These are phyloP conservation scores for Syngnathus floridae DNA, from an alignment of 2,113 vertebrate species.

Conservation along the genomic window DNA sequence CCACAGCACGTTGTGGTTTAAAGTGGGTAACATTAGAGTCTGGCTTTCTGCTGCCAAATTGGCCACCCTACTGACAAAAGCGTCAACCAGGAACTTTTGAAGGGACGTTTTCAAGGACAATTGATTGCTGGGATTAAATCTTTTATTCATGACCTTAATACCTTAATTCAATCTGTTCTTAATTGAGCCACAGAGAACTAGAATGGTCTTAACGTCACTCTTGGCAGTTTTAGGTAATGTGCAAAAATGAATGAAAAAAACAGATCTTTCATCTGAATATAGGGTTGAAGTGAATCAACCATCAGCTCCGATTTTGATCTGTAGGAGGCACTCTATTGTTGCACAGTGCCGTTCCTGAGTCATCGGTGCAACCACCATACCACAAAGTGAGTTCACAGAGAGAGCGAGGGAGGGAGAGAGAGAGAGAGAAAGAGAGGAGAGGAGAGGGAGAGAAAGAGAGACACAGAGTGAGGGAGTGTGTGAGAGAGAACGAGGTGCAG, in stretches of 20 bases:
- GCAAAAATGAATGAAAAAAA: no score
- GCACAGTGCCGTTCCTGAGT: neutral
- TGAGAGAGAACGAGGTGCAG: no score
- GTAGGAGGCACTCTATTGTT: no score
- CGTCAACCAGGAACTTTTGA: constrained; percentile 44
- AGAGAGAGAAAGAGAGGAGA: no score
- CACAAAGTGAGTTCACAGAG: no score
- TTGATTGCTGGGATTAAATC: neutral
- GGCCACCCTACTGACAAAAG: constrained; percentile 36
- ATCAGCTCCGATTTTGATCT: neutral
- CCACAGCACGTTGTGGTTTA: neutral
- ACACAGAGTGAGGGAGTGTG: no score
- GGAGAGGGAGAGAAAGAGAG: no score
- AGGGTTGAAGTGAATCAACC: neutral
- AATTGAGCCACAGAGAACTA: neutral
- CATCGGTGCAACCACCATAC: neutral
- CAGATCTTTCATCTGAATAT: no score
- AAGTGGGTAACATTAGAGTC: constrained; percentile 52
- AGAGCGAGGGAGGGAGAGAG: no score
- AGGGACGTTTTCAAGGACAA: constrained; percentile 18
- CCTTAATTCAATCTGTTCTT: neutral
- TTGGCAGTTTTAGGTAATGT: no score
- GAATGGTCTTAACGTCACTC: neutral
- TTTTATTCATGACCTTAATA: neutral
- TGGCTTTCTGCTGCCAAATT: constrained; percentile 41